Conservation (phyloP, 2,113 vertebrate genomes). For the Callaeas wilsoni region DNA sequence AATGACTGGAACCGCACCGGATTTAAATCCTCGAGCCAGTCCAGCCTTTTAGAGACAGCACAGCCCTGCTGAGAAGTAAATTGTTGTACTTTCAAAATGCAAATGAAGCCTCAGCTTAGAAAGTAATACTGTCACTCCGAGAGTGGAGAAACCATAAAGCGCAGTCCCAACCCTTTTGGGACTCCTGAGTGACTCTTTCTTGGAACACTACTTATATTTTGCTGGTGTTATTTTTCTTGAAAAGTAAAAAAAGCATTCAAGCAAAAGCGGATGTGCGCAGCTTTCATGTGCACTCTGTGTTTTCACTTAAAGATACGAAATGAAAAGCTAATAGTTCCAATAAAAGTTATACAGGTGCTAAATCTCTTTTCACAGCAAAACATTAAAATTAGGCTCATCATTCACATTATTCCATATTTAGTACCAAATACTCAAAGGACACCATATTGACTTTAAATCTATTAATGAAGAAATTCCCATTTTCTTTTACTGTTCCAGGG, state of each 20-base stretch:
- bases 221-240: slow-evolving; percentile 6
- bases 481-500: neutral
- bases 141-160: slow-evolving; percentile 11
- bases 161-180: neutral
- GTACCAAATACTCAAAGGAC: neutral
- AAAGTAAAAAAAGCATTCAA: neutral
- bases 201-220: neutral
- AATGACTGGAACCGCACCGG: neutral
- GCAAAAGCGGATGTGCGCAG: neutral
- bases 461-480: neutral
- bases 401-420: neutral
- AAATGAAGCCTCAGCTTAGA: neutral
- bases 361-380: neutral
- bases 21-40: neutral
- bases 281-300: neutral
- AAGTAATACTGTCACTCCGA: neutral
- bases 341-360: neutral
- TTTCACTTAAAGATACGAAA: neutral
- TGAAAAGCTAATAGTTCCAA: neutral
- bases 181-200: neutral
- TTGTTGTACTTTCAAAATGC: neutral
- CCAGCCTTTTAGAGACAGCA: neutral
- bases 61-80: neutral
- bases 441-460: neutral
- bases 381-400: neutral